Base-by-base conservation (phyloP, 2,113 vertebrate genomes). In the Planiliza haematocheilus region DNA sequence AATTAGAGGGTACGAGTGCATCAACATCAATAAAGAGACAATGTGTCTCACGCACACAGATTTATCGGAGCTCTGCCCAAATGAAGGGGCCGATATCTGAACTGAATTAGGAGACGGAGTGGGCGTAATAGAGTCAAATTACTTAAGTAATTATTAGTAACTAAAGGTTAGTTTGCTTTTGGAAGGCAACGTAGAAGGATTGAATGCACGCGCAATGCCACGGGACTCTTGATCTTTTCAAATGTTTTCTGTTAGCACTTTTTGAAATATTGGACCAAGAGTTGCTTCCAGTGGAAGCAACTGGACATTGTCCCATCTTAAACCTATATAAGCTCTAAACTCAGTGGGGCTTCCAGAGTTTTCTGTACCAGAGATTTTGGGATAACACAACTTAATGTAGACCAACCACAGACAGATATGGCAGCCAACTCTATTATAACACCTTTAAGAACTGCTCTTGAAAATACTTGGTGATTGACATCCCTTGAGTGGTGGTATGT, bases 1-100 rank as follows among this genome's bases (percentile, higher is more conserved):
- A 56, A 81, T 81, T 41, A 70, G 14, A 72, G 55, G 36, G 39
- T 13, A n/a, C 1, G 7, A 60, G 20, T 48, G 21, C 8, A 6
- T 64, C 56, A n/a, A 10, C 70, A 30, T 55, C 37, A 38, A 68
- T 38, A 30, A 43, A 51, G 14, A 68, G 13, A 48, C 18, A n/a
- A 36, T 57, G 45, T 51, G 20, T 14, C 38, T 18, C 4, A 21
- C 45, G 41, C 48, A 41, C 20, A 4, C 37, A 20, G 16, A 51
- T 36, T 20, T 16, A 42, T 13, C 38, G 50, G 13, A 36, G 48
- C 55, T 41, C 13, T 6, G 34, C 30, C 53, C 34, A 8, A 7
- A 37, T 11, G 4, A 7, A 50, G 12, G 9, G 12, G 50, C 16
- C 10, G 8, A 45, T 10, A 41, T 17, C 7, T 38, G 1, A 52